Base-by-base conservation (phyloP, 2,888 invertebrate genomes). In the Cheilosia impressa region DNA sequence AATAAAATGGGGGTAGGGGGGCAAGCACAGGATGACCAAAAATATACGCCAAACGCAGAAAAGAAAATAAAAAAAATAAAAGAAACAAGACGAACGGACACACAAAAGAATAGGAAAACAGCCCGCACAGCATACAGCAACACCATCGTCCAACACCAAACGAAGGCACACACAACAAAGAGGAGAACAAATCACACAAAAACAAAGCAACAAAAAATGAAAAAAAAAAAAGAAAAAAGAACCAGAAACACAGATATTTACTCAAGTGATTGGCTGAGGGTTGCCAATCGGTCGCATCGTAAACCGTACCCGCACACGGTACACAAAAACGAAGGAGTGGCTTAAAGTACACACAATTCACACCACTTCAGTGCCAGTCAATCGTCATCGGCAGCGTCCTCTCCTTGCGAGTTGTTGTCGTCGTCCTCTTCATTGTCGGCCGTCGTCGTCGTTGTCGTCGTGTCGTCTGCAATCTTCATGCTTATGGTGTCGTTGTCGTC, bases 311-410 rank as follows among this genome's bases (percentile, higher is more conserved):
- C 88, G 87, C 88, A 87, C 65, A 75, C 78, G 72, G 68, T 72
- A 80, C 80, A 87, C 85, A 87, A 80, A 87, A 85, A 81, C 81
- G 87, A 91, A 91, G 91, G 91, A 91, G 91, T 91, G 91, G 91
- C 91, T 91, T 91, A 91, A 89, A 90, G 91, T 91, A 91, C 91
- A 91, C 91, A 91, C 91, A 91, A 90, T 91, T 91, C 91, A 91
- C 91, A 91, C 91, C 89, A 90, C 88, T 88, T 88, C 83, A 79
- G 81, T 58, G 68, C 62, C 85, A 81, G 85, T 85, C 85, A 85
- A 81, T 85, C 80, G 85, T 85, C 81, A 81, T 79, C 65, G 47
- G 78, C 71, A 31, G 73, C 60, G 57, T 57, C 65, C 41, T 71
- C 65, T 75, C 41, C 80, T 66, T 57, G 55, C 55, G 9, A 31